Evolutionary conservation across 2,113 vertebrate species (phyloP), one percentile per base, ranked within the genome.

Genomic region (Lophochroa leadbeateri): DNA sequence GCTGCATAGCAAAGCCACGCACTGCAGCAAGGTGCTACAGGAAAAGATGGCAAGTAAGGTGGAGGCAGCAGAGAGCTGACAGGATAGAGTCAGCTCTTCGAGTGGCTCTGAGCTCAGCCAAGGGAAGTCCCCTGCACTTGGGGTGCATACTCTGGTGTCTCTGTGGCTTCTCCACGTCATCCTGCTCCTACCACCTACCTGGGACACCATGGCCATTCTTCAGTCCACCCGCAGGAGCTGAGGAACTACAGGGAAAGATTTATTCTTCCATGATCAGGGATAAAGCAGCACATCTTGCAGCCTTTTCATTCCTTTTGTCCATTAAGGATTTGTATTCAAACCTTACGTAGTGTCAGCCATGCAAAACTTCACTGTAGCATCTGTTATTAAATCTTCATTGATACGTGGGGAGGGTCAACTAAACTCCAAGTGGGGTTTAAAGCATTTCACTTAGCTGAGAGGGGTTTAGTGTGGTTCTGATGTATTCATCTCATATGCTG

Each of bases 391-490:
- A 58, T 86, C 67, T 82, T 84, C 61, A 41, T 23, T 82, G n/a
- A 61, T 91, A 47, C 18, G 23, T 82, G 44, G 41, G 76, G 29
- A 86, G 39, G 65, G 43, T 81, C 35, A 68, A 20, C 64, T 75
- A 65, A 92, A 78, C 27, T 92, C 63, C 52, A 78, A 90, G 82
- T 27, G 28, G 77, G 83, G 82, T 88, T 95, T 60, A 85, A 87
- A 82, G 53, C 31, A 72, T 89, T 93, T 87, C 21, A 47, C 77
- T 86, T 81, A 87, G 18, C 57, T 58, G 18, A 57, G 52, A 18
- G 15, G 41, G 18, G 23, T 68, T 87, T 72, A 84, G 18, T 61
- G 61, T 6, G 13, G 47, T 67, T 65, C 63, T 78, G 81, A 94
- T 68, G 27, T 63, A 94, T 88, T 92, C n/a, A 81, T 87, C 68